phyloP scores from a whole-genome alignment of 92 coral and sea anemone species.

The Metridium senile region DNA sequence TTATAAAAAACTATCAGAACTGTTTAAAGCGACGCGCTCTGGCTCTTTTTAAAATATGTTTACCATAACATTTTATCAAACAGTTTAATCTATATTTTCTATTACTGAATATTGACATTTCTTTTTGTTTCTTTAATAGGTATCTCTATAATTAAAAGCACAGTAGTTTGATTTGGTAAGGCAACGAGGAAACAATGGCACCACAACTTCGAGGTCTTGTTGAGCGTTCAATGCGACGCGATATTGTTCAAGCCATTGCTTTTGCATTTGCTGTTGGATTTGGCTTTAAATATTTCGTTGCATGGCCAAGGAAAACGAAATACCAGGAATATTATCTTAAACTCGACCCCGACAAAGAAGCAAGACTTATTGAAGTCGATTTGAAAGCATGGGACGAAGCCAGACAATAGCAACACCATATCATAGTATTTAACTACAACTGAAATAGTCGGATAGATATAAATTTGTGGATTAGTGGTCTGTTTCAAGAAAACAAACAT shows the following conservation, averaged over 20 bases:
- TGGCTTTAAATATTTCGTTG: slow-evolving; percentile 68
- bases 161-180: no score
- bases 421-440: background rate
- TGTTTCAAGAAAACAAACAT: no score
- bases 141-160: no score
- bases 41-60: no score
- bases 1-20: no score
- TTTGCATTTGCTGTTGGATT: slow-evolving; percentile 64
- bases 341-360: slow-evolving; percentile 81
- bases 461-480: no score
- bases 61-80: no score
- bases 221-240: slow-evolving; percentile 59
- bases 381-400: slow-evolving; percentile 33
- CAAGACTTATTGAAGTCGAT: slow-evolving; percentile 64
- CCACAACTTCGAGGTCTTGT: slow-evolving; percentile 86
- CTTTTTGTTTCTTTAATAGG: background rate
- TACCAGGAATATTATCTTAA: slow-evolving; percentile 68
- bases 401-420: background rate
- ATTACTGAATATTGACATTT: background rate
- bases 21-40: no score
- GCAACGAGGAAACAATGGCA: slow-evolving; percentile 11
- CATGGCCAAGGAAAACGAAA: slow-evolving; percentile 75
- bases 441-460: no score
- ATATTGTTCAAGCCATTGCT: slow-evolving; percentile 58
- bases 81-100: no score